Conservation (phyloP, 2,888 invertebrate genomes). For the Amphipoea oculea region DNA sequence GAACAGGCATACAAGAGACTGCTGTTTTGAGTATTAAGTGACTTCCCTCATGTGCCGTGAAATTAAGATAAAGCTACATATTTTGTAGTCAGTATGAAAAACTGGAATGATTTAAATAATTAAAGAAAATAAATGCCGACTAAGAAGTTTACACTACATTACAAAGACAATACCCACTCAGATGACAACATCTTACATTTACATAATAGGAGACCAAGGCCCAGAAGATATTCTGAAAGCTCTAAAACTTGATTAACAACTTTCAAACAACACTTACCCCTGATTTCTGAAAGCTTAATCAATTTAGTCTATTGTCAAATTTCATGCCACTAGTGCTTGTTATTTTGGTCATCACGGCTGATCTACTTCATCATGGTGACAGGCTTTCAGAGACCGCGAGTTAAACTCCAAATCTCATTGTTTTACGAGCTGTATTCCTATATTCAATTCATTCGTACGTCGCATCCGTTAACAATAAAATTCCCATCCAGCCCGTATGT, state of each 20-base stretch:
- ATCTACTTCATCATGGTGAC: not conserved
- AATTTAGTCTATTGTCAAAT: conserved; percentile 35
- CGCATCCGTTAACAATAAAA: conserved; percentile 61
- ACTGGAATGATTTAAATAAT: too few species aligned
- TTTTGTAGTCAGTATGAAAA: too few species aligned
- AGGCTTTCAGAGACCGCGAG: conserved; percentile 11
- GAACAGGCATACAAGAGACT: not conserved
- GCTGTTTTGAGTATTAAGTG: not conserved
- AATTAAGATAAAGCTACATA: too few species aligned
- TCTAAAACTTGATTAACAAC: conserved; percentile 48
- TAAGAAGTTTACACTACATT: not conserved
- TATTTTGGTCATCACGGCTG: conserved; percentile 6
- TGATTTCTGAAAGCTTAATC: conserved; percentile 39
- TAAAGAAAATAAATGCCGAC: too few species aligned
- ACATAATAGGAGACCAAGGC: conserved; percentile 36
- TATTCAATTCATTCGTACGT: conserved; percentile 45
- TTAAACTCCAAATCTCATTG: conserved; percentile 28
- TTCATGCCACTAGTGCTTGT: conserved; percentile 1
- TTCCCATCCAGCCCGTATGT: conserved; percentile 57
- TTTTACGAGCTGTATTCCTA: conserved; percentile 27
- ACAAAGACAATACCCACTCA: conserved; percentile 34
- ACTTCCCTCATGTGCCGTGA: not conserved
- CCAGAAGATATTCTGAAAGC: conserved; percentile 43
- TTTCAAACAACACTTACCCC: conserved; percentile 41
- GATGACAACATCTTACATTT: conserved; percentile 35